Evolutionary conservation across 2,888 invertebrate species (phyloP).

Genomic region (Cantharis nigra): DNA sequence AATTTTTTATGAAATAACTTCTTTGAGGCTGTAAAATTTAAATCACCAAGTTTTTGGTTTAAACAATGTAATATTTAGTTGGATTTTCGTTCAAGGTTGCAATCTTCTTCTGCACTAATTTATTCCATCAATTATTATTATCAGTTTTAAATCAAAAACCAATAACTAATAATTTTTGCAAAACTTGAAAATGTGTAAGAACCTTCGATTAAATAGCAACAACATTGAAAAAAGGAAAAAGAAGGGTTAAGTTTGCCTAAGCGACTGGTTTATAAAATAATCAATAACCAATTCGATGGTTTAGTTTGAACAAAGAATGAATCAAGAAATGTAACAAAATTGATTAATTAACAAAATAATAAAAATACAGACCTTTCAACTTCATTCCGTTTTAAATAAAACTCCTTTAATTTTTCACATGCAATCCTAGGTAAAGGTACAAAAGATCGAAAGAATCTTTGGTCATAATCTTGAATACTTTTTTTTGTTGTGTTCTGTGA

Average conservation of each 20-base stretch:
- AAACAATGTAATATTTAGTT: no score
- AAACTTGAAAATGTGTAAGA: not conserved
- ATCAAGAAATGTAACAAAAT: not conserved
- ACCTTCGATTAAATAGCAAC: not conserved
- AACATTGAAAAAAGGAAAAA: not conserved
- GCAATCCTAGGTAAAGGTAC: conserved; percentile 43
- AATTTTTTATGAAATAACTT: not conserved
- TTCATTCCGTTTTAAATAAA: conserved; percentile 42
- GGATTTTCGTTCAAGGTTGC: no score
- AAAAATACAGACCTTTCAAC: conserved; percentile 31
- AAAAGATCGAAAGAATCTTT: conserved; percentile 41
- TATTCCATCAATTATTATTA: no score
- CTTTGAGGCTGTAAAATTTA: not conserved
- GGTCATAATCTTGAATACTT: conserved; percentile 29
- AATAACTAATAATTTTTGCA: not conserved
- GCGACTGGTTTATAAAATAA: not conserved
- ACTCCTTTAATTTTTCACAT: conserved; percentile 43
- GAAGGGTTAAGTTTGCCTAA: not conserved
- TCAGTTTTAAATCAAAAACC: no score
- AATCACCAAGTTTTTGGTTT: no score
- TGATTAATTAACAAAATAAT: not conserved
- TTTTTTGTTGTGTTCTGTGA: not conserved
- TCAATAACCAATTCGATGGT: not conserved
- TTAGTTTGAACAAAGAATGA: not conserved
- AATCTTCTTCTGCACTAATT: no score